Percentiles rank a stretch among this genome's conserved stretches.
phyloP scores from a whole-genome alignment of 2,113 vertebrate genomes.

The Odocoileus hemionus region DNA sequence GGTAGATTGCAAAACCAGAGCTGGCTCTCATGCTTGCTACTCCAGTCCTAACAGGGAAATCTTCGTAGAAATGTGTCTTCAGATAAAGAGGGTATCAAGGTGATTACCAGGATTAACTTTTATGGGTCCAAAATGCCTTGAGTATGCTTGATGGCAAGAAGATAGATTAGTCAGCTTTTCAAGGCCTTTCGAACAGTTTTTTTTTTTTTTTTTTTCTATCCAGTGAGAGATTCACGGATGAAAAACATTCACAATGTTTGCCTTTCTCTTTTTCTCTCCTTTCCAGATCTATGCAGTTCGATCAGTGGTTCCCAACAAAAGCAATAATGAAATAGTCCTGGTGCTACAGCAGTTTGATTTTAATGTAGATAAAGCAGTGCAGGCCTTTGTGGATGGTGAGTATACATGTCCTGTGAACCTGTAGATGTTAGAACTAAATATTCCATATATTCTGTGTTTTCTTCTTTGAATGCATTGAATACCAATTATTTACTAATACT shows the following conservation, averaged over 20 bases:
- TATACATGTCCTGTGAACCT: neutral
- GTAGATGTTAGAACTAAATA: neutral
- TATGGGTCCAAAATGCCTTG: neutral
- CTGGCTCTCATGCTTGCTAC: neutral
- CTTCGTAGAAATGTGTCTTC: constrained; percentile 2
- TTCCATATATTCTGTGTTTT: neutral
- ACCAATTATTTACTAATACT: neutral
- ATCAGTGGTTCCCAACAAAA: constrained; percentile 84
- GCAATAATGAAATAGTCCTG: constrained; percentile 86
- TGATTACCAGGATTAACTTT: neutral
- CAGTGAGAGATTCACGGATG: neutral
- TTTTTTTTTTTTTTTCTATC: neutral
- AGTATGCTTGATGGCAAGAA: neutral
- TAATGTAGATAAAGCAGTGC: constrained; percentile 85
- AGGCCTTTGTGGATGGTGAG: constrained; percentile 87
- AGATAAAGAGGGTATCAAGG: neutral
- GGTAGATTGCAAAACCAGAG: neutral
- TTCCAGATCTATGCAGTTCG: constrained; percentile 84
- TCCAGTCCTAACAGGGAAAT: neutral
- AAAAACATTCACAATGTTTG: neutral
- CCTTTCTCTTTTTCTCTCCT: neutral
- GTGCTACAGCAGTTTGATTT: constrained; percentile 87
- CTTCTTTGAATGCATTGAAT: neutral
- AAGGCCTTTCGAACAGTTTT: neutral
- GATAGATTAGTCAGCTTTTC: neutral